Percentiles rank a stretch among this genome's conserved stretches.
phyloP scores from a whole-genome alignment of 2,113 vertebrate genomes.

The Heloderma charlesbogerti region DNA sequence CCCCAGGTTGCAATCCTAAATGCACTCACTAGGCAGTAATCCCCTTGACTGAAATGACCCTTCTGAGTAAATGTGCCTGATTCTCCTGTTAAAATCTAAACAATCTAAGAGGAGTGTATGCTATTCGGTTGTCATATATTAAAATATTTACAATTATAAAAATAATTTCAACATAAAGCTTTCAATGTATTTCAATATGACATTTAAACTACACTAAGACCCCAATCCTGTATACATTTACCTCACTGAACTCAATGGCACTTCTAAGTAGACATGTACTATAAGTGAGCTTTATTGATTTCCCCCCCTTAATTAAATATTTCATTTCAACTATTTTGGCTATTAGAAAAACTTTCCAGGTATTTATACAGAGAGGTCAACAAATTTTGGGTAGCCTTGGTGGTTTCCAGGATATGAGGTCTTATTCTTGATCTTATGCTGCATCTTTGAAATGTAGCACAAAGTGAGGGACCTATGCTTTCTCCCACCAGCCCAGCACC shows the following conservation, averaged over 20 bases:
- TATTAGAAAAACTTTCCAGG: too few relatives aligned
- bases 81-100: not conserved
- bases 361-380: too few relatives aligned
- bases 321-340: too few relatives aligned
- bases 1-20: not conserved
- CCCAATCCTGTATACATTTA: not conserved
- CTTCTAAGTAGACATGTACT: too few relatives aligned
- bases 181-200: not conserved
- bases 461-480: not conserved
- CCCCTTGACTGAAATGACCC: not conserved
- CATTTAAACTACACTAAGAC: not conserved
- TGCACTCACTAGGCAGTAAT: not conserved
- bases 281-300: too few relatives aligned
- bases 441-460: too few relatives aligned
- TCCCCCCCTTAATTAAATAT: too few relatives aligned
- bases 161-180: not conserved
- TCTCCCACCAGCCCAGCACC: too few relatives aligned
- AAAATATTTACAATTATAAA: not conserved
- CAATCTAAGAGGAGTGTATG: not conserved
- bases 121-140: not conserved
- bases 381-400: too few relatives aligned
- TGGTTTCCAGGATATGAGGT: too few relatives aligned
- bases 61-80: not conserved
- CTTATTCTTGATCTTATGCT: too few relatives aligned
- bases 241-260: not conserved